Conservation (phyloP, 2,797 vertebrate species). For the Etheostoma perlongum region DNA sequence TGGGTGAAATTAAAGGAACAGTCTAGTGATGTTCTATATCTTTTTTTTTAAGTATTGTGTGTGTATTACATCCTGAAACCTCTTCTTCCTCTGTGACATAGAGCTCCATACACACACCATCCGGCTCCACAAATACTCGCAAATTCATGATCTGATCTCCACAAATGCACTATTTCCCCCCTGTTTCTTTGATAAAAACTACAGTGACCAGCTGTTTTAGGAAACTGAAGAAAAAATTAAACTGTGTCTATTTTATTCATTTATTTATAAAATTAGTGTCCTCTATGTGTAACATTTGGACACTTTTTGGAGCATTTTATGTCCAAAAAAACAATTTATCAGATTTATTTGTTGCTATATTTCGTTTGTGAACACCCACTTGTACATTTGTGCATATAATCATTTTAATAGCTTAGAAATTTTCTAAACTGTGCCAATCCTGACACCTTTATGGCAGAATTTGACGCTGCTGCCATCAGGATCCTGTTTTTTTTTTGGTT, state of each 20-base stretch:
- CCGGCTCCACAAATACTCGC: neutral
- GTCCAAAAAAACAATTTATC: neutral
- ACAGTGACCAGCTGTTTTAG: neutral
- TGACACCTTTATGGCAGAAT: neutral
- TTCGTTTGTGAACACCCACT: neutral
- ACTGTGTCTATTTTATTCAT: no score
- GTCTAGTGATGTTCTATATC: neutral
- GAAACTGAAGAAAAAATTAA: no score
- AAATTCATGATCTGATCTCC: neutral
- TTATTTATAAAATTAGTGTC: no score
- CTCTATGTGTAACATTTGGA: no score
- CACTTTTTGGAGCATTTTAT: neutral
- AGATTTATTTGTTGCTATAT: neutral
- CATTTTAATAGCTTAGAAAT: slow-evolving; percentile 5
- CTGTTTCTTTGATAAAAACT: neutral
- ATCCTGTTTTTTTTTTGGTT: slow-evolving; percentile 21
- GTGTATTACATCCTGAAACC: no score
- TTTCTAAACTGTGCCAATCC: neutral
- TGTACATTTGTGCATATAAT: neutral
- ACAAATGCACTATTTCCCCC: neutral
- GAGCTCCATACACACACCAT: neutral
- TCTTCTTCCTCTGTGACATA: no score
- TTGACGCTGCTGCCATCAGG: slow-evolving; percentile 9
- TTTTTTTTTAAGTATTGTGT: no score
- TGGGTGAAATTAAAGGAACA: neutral